Percentiles rank a stretch among this genome's conserved stretches.
Evolutionary conservation across 2,113 vertebrate genomes (phyloP).

Genomic region (Morone chrysops): DNA sequence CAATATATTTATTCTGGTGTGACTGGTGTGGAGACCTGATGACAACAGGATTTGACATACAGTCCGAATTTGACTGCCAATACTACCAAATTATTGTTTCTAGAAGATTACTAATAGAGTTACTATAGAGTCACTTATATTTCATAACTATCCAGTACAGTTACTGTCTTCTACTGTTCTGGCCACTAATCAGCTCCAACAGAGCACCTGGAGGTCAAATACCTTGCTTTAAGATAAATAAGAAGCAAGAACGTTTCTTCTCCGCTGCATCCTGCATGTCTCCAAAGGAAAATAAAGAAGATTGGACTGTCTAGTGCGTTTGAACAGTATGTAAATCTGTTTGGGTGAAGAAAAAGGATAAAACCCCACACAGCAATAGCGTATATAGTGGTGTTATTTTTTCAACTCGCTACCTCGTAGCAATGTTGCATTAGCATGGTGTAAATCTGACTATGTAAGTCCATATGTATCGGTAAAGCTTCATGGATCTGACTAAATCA

Average conservation of each 20-base stretch:
- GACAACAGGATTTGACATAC: not conserved
- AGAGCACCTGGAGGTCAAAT: not conserved
- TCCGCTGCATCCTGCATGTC: not conserved
- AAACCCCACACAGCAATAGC: not conserved
- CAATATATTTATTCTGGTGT: not conserved
- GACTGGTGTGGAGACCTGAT: not conserved
- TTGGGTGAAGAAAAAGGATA: not conserved
- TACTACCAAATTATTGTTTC: not conserved
- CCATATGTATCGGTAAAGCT: not conserved
- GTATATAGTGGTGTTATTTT: not conserved
- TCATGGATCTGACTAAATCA: slow-evolving; percentile 24
- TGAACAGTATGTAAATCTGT: not conserved
- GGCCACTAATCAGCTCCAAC: not conserved
- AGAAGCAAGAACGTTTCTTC: not conserved
- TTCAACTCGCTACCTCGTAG: not conserved
- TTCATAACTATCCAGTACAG: not conserved
- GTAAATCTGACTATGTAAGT: not conserved
- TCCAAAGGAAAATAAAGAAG: not conserved
- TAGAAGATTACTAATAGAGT: not conserved
- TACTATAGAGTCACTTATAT: not conserved
- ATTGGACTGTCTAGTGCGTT: not conserved
- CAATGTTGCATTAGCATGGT: slow-evolving; percentile 16
- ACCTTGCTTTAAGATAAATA: not conserved
- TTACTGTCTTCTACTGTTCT: not conserved
- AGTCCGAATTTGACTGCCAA: not conserved